Percentiles rank a stretch among this genome's conserved stretches.
phyloP scores from a whole-genome alignment of 2,797 vertebrate species.

The Periparus ater region DNA sequence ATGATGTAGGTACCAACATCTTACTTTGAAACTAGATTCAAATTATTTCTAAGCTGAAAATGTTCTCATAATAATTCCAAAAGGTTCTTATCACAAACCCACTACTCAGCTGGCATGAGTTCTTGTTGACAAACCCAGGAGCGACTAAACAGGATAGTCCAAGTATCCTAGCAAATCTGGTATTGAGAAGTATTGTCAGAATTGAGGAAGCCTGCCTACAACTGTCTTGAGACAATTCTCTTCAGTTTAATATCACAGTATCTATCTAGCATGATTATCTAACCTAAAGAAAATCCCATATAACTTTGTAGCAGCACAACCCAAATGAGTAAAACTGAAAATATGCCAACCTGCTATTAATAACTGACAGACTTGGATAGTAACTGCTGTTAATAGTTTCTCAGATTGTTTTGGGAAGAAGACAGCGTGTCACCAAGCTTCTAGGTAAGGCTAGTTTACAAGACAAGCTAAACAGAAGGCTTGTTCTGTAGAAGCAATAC shows the following conservation, averaged over 20 bases:
- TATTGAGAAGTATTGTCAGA: neutral
- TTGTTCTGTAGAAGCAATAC: constrained; percentile 39
- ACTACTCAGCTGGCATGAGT: neutral
- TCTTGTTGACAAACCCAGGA: neutral
- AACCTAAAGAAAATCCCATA: constrained; percentile 38
- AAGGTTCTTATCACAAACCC: neutral
- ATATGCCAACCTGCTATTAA: constrained; percentile 16
- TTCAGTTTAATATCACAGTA: neutral
- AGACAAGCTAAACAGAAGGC: constrained; percentile 18
- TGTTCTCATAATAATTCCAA: neutral
- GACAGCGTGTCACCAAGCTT: constrained; percentile 25
- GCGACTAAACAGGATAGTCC: neutral
- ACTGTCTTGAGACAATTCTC: neutral
- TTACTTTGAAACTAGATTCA: neutral
- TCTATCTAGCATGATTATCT: neutral
- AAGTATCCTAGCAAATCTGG: neutral
- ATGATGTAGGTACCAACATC: neutral
- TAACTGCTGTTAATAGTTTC: constrained; percentile 1
- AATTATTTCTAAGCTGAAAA: constrained; percentile 2
- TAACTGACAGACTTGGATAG: constrained; percentile 18
- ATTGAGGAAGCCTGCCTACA: neutral
- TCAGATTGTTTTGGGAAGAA: constrained; percentile 37
- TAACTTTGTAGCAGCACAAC: neutral
- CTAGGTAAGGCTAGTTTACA: constrained; percentile 44
- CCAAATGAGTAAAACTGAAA: constrained; percentile 24